phyloP scores from a whole-genome alignment of 2,888 invertebrate genomes.

The Baronia brevicornis region DNA sequence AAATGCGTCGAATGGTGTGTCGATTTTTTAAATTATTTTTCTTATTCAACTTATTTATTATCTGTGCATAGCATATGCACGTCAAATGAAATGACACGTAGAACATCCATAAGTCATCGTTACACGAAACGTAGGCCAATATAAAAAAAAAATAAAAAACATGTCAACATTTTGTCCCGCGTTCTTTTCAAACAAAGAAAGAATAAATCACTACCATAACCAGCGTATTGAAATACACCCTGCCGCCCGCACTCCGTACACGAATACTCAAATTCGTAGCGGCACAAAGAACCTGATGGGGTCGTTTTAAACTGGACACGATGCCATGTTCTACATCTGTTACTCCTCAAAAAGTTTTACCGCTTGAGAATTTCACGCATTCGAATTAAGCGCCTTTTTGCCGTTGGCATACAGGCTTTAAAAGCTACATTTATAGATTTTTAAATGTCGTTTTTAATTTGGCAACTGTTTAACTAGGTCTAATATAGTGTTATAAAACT shows the following conservation, averaged over 20 bases:
- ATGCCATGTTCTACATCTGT: slow-evolving; percentile 31
- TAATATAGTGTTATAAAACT: slow-evolving; percentile 25
- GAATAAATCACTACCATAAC: slow-evolving; percentile 60
- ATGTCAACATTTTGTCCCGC: slow-evolving; percentile 59
- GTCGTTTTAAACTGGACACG: slow-evolving; percentile 23
- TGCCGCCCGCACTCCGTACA: slow-evolving; percentile 30
- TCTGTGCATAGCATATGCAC: not conserved
- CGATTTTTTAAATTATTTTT: too few species aligned
- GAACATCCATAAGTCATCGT: slow-evolving; percentile 23
- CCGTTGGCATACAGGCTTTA: slow-evolving; percentile 1
- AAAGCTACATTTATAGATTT: not conserved
- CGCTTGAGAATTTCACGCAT: slow-evolving; percentile 8
- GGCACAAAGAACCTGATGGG: slow-evolving; percentile 51
- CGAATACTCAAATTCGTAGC: slow-evolving; percentile 28
- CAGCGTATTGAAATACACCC: slow-evolving; percentile 30
- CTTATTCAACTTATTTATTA: too few species aligned
- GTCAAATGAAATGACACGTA: slow-evolving; percentile 10
- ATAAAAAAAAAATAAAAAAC: slow-evolving; percentile 38
- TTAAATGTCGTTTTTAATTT: slow-evolving; percentile 7
- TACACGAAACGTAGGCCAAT: slow-evolving; percentile 23
- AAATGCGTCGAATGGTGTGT: too few species aligned
- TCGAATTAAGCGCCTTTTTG: slow-evolving; percentile 3
- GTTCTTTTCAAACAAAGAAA: slow-evolving; percentile 63
- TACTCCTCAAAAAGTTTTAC: slow-evolving; percentile 17
- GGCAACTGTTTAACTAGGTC: slow-evolving; percentile 21